These are phyloP conservation scores for Dolichomitus sp. DNA, from an alignment of 2,888 invertebrate species.

Conservation along the genomic window DNA sequence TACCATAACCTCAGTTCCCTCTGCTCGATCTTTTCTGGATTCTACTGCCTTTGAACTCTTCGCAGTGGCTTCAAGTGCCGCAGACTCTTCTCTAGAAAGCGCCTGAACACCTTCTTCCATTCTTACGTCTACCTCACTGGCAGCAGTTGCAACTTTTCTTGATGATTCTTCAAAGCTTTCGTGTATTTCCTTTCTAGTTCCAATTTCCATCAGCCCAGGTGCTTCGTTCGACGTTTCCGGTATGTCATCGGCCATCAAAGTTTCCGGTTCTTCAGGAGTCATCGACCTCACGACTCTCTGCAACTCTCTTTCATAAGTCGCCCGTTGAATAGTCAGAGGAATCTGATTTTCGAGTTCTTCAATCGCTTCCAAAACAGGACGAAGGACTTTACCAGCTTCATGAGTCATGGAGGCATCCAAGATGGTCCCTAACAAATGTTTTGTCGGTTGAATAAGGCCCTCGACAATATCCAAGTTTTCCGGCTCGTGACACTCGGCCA, in stretches of 20 bases:
- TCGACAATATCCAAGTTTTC: conserved; percentile 73
- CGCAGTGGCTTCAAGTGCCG: neutral
- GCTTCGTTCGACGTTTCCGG: neutral
- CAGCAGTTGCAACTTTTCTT: neutral
- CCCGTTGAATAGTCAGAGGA: conserved; percentile 76
- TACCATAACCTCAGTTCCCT: neutral
- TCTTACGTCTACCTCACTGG: conserved; percentile 25
- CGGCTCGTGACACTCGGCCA: conserved; percentile 73
- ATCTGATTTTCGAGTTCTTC: conserved; percentile 79
- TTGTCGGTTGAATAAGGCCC: conserved; percentile 74
- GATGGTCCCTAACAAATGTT: conserved; percentile 73
- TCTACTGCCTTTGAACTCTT: neutral
- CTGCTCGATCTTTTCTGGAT: neutral
- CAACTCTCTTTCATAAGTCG: conserved; percentile 75
- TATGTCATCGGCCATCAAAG: conserved; percentile 38
- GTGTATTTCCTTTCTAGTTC: neutral
- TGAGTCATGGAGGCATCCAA: conserved; percentile 69
- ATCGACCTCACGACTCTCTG: conserved; percentile 72
- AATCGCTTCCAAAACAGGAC: conserved; percentile 73
- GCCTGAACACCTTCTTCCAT: conserved; percentile 7
- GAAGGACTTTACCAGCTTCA: conserved; percentile 69
- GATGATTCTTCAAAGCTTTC: conserved; percentile 8
- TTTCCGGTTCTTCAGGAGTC: conserved; percentile 65
- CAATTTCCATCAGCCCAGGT: neutral
- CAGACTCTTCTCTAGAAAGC: conserved; percentile 8